Evolutionary conservation across 2,888 invertebrate genomes (phyloP).

Genomic region (Phrixothrix hirtus): DNA sequence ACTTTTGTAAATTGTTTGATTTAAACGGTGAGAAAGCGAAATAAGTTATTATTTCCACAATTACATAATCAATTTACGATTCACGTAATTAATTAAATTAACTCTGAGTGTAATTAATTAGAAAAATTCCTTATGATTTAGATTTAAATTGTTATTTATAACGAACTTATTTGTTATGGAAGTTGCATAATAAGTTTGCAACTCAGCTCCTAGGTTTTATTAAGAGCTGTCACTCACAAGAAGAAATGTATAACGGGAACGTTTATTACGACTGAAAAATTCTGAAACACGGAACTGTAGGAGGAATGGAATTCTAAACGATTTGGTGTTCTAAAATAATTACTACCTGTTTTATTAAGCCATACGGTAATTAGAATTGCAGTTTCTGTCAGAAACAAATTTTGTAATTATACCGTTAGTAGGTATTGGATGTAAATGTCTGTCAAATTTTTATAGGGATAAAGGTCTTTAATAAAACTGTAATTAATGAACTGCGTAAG

Average conservation of each 20-base stretch:
- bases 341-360: conserved; percentile 29
- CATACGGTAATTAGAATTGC: conserved; percentile 40
- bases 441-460: conserved; percentile 18
- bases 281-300: conserved; percentile 19
- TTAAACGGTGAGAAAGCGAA: too few relatives aligned
- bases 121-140: too few relatives aligned
- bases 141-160: too few relatives aligned
- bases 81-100: too few relatives aligned
- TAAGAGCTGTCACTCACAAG: conserved; percentile 37
- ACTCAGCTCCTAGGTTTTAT: conserved; percentile 38
- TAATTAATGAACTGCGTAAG: too few relatives aligned
- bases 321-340: conserved; percentile 14
- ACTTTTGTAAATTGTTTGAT: too few relatives aligned
- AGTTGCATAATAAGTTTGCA: conserved; percentile 39
- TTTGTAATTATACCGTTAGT: conserved; percentile 28
- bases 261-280: conserved; percentile 29
- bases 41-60: too few relatives aligned
- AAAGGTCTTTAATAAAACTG: conserved; percentile 2
- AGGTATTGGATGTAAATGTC: conserved; percentile 19
- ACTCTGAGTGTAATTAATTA: too few relatives aligned
- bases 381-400: conserved; percentile 35
- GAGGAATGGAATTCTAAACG: conserved; percentile 15
- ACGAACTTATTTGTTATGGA: too few relatives aligned
- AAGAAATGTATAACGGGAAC: conserved; percentile 37
- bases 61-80: too few relatives aligned